phyloP scores from a whole-genome alignment of 2,888 invertebrate species.

The Parnassius mnemosyne region DNA sequence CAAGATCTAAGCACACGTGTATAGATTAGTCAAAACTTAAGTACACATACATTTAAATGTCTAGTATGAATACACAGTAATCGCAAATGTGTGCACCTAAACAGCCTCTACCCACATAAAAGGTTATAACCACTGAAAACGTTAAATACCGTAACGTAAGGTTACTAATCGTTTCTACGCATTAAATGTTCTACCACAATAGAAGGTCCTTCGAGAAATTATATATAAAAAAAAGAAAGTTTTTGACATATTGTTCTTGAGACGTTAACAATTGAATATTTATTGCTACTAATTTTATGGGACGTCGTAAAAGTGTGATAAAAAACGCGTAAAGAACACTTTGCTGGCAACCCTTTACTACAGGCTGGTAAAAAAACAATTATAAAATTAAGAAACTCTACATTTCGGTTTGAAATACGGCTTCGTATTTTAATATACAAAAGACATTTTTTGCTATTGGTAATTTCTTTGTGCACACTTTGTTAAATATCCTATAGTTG shows the following conservation, averaged over 20 bases:
- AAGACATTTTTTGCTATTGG: no score
- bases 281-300: constrained; percentile 37
- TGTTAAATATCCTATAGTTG: no score
- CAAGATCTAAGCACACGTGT: constrained; percentile 9
- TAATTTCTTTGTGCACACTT: no score
- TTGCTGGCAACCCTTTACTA: constrained; percentile 41
- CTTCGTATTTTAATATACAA: constrained; percentile 15
- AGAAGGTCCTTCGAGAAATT: constrained; percentile 10
- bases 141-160: constrained; percentile 1
- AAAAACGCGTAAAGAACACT: constrained; percentile 27
- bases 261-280: constrained; percentile 37
- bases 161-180: constrained; percentile 1
- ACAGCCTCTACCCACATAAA: constrained; percentile 11
- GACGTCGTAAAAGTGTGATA: constrained; percentile 37
- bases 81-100: not conserved
- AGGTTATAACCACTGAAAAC: constrained; percentile 1
- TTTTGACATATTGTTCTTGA: constrained; percentile 34
- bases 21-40: constrained; percentile 20
- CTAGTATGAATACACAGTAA: not conserved
- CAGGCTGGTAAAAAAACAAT: constrained; percentile 35
- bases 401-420: constrained; percentile 27
- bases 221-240: constrained; percentile 24
- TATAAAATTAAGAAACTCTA: constrained; percentile 31
- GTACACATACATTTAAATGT: not conserved
- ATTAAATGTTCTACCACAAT: constrained; percentile 7